phyloP scores from a whole-genome alignment of 1,140 invertebrate genomes.

The Heliothis subflexa region DNA sequence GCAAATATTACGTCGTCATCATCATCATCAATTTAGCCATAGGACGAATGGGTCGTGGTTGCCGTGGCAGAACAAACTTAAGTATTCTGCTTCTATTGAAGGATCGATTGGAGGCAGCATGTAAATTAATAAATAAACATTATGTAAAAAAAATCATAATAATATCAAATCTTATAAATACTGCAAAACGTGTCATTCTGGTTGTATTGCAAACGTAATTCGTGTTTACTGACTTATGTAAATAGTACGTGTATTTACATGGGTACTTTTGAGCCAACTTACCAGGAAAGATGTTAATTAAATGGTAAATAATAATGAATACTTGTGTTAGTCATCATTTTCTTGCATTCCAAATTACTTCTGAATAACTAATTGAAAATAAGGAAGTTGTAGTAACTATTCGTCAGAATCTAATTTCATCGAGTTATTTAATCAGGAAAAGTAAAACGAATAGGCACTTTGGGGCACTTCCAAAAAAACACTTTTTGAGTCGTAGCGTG shows the following conservation, averaged over 20 bases:
- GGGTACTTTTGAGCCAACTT: constrained; percentile 2
- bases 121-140: too few species aligned
- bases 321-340: constrained; percentile 4
- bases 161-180: background rate
- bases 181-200: background rate
- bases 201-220: constrained; percentile 9
- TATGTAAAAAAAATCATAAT: background rate
- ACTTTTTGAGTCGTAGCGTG: too few species aligned
- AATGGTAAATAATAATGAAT: constrained; percentile 15
- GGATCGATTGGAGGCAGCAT: too few species aligned
- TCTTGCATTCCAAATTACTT: background rate
- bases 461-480: too few species aligned
- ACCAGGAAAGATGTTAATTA: constrained; percentile 18
- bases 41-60: too few species aligned
- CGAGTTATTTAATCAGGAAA: background rate
- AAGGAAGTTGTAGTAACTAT: background rate
- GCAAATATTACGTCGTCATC: too few species aligned
- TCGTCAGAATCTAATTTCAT: background rate
- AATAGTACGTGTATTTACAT: constrained; percentile 6
- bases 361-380: background rate
- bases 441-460: background rate
- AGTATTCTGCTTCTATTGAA: too few species aligned
- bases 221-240: constrained; percentile 11
- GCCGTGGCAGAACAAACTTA: too few species aligned
- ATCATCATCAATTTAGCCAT: too few species aligned